Evolutionary conservation across 2,797 vertebrate species (phyloP), one percentile per base, ranked within the genome.

Genomic region (Limnodromus scolopaceus): DNA sequence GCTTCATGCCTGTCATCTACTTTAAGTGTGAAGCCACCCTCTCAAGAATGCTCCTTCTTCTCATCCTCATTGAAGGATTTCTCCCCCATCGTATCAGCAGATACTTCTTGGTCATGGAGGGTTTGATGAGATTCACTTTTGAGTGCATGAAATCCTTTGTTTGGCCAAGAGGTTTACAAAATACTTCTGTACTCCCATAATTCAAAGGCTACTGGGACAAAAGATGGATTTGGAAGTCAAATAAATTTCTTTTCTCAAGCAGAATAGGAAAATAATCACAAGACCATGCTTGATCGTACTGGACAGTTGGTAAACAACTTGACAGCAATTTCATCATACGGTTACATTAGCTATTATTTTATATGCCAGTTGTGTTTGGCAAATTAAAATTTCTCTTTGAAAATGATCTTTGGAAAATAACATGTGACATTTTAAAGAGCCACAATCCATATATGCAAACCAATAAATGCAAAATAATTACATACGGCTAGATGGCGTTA

Each of bases 271-370:
- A 86, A 92, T 66, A 89, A 94, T 93, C 74, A 69, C 53, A 91
- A 77, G 66, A 91, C 85, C 74, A 27, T 89, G 74, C 94, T 90
- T 95, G 89, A 95, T 94, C 4, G 3, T 66, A 32, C 34, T 57
- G 93, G 94, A 84, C 94, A 93, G 84, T 86, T 95, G 76, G 82
- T 95, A 97, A 96, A 94, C 94, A 96, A 95, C 75, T 95, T 96
- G 96, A 92, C 90, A 92, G 88, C 71, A 92, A 77, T 91, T 84
- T 96, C 24, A 69, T 96, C 95, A 82, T 89, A 89, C 5, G 20
- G 60, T 91, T 95, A 46, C 68, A 38, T 71, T 92, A 80, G 68
- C 80, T 92, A 27, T 95, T 89, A 89, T 89, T 92, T 93, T 84
- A 75, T 89, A 82, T 86, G 93, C 85, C 83, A 88, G 58, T 90